Evolutionary conservation across 2,113 vertebrate species (phyloP), one percentile per base, ranked within the genome.

Genomic region (Propithecus coquereli): DNA sequence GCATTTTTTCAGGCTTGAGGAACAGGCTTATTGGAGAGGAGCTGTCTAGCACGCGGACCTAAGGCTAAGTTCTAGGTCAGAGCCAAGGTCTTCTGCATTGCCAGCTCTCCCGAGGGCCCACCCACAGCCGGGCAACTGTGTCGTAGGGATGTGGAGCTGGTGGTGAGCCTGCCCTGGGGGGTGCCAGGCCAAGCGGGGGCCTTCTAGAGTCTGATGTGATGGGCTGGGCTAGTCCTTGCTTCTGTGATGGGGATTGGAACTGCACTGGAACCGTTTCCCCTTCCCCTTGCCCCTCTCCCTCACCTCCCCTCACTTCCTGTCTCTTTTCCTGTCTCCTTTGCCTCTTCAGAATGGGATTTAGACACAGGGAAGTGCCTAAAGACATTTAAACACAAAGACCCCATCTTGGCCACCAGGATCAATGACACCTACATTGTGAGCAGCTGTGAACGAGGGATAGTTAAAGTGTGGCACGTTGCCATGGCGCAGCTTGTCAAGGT

Each of bases 401-500:
- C 98, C 1, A 96, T 99, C 57, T 88, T 97, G 47, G 99, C 98
- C 27, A 99, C 99, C 95, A 99, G 97, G 98, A 99, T 98, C 93
- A 98, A 92, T 4, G 66, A 96, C 0, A 96, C 79, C 4, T 95
- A 95, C 0, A 98, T 99, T 1, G 98, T 99, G 95, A 99, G 99
- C 40, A 98, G 99, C 96, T 99, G 99, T 63, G 97, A 98, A 30
- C 98, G 40, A 73, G 99, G 99, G n/a, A 34, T 98, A 8, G 97
- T 99, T 90, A 99, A 99, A 93, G 97, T 99, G 59, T 99, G 99
- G 99, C 96, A 98, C 71, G n/a, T 98, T 30, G 97, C 97, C 30
- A 98, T 83, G 0, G 98, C 97, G 0, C 77, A 97, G 14, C 96
- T 99, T 63, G 94, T 99, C 70, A 99, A 99, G 98, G 99, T 99